phyloP scores from a whole-genome alignment of 2,888 invertebrate genomes.

The Ochlodes sylvanus region DNA sequence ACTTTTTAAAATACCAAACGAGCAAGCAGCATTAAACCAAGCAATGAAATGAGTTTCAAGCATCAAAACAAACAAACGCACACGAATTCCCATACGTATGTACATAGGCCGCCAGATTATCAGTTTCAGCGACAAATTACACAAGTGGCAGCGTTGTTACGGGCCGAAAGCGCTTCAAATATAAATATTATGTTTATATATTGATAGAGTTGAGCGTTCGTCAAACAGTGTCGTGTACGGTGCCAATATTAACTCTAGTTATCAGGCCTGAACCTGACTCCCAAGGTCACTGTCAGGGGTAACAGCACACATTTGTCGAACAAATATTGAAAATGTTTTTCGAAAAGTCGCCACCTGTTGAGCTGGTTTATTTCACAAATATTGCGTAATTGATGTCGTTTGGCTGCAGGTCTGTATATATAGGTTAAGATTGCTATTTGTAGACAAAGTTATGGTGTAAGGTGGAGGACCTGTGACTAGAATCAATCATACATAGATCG shows the following conservation, averaged over 20 bases:
- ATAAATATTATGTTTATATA: conserved; percentile 85
- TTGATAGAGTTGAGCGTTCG: conserved; percentile 82
- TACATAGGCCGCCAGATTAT: conserved; percentile 69
- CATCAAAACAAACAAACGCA: conserved; percentile 30
- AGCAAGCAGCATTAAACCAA: too few relatives aligned
- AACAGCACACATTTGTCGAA: conserved; percentile 47
- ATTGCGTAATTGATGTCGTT: conserved; percentile 23
- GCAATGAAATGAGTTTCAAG: background rate
- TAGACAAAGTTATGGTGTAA: too few relatives aligned
- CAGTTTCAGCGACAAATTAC: conserved; percentile 79
- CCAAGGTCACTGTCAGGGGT: conserved; percentile 77
- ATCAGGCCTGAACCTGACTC: conserved; percentile 72
- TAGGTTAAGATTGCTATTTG: too few relatives aligned
- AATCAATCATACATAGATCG: too few relatives aligned
- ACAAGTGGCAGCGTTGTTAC: conserved; percentile 66
- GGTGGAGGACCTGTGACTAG: too few relatives aligned
- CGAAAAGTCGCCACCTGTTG: conserved; percentile 42
- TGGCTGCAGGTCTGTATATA: background rate
- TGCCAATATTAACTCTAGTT: conserved; percentile 84
- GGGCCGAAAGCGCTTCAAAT: conserved; percentile 76
- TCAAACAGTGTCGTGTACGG: conserved; percentile 78
- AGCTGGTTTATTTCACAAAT: conserved; percentile 32
- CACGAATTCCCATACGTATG: conserved; percentile 37
- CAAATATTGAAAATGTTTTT: conserved; percentile 50
- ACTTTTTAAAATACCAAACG: too few relatives aligned